Evolutionary conservation across 2,888 invertebrate genomes (phyloP), one percentile per base, ranked within the genome.

Genomic region (Pyrochroa serraticornis): DNA sequence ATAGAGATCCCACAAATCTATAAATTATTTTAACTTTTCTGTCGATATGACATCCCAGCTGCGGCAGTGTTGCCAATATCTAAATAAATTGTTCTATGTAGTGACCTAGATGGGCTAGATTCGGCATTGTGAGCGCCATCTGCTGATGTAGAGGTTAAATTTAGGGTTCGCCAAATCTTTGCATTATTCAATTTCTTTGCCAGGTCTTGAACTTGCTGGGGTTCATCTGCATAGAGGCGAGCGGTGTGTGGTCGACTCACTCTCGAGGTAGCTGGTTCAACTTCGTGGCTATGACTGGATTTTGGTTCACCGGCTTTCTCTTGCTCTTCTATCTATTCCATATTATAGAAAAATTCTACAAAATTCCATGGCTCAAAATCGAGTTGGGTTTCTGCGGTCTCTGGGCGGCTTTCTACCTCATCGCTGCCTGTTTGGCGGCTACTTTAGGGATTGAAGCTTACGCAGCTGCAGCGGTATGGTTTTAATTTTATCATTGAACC

Each of bases 291-390:
- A 91, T 93, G 88, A 85, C 86, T 10, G 94, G 90, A 10, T 91
- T 95, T 77, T 93, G 93, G 90, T 88, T 92, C 73, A 92, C 92
- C 5, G 87, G 88, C 34, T 87, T 92, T 63, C 80, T 95, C 47
- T 82, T 95, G 9, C 85, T 86, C 1, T 83, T 93, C 56, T 95
- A 95, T 77, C 76, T 93, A 60, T 92, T 94, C 79, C 94, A 95
- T 76, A 83, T 94, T 22, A 84, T 95, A 60, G 95, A 95, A 80
- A 91, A 90, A 77, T 87, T 91, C 75, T 89, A 88, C 76, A 88
- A 86, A 79, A 88, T 95, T 69, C 94, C 94, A 1, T 95, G 95
- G 94, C 80, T 94, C 57, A 89, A 88, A 79, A 85, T 91, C 63
- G 94, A 95, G 82, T 84, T 93, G 62, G 80, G 84, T 1, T 93